Conservation (phyloP, 2,888 invertebrate species). For the Mallateleia sp. region DNA sequence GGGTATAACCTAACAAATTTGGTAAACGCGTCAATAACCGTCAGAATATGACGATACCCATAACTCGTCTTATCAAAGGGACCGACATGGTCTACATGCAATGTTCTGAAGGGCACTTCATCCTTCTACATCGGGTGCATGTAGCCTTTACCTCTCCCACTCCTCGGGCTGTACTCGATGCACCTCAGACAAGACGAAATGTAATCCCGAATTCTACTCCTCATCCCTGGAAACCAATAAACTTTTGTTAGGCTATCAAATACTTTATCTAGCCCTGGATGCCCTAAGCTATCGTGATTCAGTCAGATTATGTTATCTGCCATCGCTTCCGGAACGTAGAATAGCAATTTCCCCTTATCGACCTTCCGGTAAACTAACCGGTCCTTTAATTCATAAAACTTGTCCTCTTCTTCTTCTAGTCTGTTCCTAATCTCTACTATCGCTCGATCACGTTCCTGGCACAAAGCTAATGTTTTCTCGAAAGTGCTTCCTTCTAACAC, state of each 20-base stretch:
- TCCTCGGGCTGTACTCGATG: slow-evolving; percentile 4
- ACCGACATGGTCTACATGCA: slow-evolving; percentile 82
- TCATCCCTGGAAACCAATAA: slow-evolving; percentile 46
- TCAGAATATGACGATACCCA: slow-evolving; percentile 76
- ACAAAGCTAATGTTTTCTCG: slow-evolving; percentile 64
- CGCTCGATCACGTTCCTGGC: slow-evolving; percentile 61
- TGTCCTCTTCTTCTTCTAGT: slow-evolving; percentile 62
- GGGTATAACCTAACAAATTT: slow-evolving; percentile 80
- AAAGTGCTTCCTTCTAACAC: slow-evolving; percentile 69
- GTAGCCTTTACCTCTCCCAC: slow-evolving; percentile 77
- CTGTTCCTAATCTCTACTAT: slow-evolving; percentile 60
- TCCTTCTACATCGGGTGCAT: slow-evolving; percentile 81
- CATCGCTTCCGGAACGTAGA: slow-evolving; percentile 69
- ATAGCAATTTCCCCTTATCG: slow-evolving; percentile 45
- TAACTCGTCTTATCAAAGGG: slow-evolving; percentile 72
- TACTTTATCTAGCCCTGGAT: slow-evolving; percentile 38
- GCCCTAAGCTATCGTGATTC: background rate
- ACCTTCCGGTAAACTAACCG: slow-evolving; percentile 69
- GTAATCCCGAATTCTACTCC: background rate
- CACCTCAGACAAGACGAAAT: slow-evolving; percentile 23
- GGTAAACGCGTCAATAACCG: slow-evolving; percentile 33
- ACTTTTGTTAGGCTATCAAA: slow-evolving; percentile 40
- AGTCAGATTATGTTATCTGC: slow-evolving; percentile 59
- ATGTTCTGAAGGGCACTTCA: slow-evolving; percentile 78
- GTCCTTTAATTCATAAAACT: background rate